These are phyloP conservation scores for Tyto alba DNA, from an alignment of 2,113 vertebrate genomes.

Conservation along the genomic window DNA sequence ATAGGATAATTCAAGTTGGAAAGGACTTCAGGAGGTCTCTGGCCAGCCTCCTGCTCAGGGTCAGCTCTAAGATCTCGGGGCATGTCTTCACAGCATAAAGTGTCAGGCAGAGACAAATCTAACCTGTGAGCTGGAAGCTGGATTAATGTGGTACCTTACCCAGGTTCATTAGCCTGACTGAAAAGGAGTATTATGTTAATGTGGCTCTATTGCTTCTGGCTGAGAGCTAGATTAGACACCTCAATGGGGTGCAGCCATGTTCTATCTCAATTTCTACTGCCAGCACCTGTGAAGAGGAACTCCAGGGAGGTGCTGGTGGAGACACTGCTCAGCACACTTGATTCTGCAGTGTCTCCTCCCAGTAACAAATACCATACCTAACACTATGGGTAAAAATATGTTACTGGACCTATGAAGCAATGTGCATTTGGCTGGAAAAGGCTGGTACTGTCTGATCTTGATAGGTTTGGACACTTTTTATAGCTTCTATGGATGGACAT, in stretches of 20 bases:
- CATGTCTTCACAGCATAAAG: background rate
- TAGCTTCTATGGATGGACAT: background rate
- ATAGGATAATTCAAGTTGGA: background rate
- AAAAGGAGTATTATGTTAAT: background rate
- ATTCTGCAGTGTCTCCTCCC: background rate
- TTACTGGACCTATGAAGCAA: background rate
- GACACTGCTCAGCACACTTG: background rate
- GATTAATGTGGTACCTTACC: background rate
- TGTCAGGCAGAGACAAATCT: background rate
- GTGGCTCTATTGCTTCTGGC: background rate
- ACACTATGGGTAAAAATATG: background rate
- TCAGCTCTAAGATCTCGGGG: background rate
- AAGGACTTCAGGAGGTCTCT: background rate
- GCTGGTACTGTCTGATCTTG: background rate
- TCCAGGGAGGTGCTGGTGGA: background rate
- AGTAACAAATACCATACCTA: background rate
- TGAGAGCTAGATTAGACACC: background rate
- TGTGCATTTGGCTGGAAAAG: background rate
- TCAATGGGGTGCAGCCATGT: fast-evolving
- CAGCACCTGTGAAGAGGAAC: background rate
- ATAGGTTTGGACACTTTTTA: background rate
- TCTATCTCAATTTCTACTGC: background rate
- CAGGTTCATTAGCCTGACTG: background rate
- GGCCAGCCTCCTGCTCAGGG: background rate
- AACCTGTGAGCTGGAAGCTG: background rate